Conservation (phyloP, 2,113 vertebrate species). For the Mustelus asterias region DNA sequence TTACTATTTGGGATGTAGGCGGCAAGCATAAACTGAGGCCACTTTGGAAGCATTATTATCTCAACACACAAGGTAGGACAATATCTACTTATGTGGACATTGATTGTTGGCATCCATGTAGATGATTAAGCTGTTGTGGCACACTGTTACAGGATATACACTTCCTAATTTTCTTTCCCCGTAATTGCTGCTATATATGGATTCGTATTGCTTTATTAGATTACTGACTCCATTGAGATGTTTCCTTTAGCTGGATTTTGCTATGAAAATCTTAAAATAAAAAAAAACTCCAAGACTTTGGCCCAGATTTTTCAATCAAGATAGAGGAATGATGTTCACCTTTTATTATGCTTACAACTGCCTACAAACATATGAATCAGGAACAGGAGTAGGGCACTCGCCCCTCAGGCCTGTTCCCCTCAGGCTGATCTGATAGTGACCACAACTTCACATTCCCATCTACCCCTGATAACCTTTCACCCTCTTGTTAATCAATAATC, state of each 20-base stretch:
- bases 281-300: background rate
- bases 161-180: background rate
- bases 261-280: background rate
- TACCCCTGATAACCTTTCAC: too few relatives aligned
- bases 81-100: slow-evolving; percentile 37
- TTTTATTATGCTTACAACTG: background rate
- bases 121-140: background rate
- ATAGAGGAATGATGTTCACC: background rate
- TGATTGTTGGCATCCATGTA: background rate
- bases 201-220: background rate
- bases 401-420: too few relatives aligned
- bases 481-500: too few relatives aligned
- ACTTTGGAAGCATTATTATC: slow-evolving; percentile 97
- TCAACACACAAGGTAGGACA: slow-evolving; percentile 90
- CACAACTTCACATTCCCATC: too few relatives aligned
- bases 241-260: background rate
- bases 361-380: background rate
- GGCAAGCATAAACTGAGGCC: slow-evolving; percentile 95
- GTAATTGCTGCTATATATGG: too few relatives aligned
- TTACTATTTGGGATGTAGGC: slow-evolving; percentile 98
- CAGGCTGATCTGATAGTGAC: too few relatives aligned
- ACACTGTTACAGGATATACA: background rate
- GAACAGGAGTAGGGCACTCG: too few relatives aligned
- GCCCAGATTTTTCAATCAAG: background rate
- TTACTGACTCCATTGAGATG: background rate